These are phyloP conservation scores for Aselliscus stoliczkanus DNA, from an alignment of 2,797 vertebrate genomes.

Conservation along the genomic window DNA sequence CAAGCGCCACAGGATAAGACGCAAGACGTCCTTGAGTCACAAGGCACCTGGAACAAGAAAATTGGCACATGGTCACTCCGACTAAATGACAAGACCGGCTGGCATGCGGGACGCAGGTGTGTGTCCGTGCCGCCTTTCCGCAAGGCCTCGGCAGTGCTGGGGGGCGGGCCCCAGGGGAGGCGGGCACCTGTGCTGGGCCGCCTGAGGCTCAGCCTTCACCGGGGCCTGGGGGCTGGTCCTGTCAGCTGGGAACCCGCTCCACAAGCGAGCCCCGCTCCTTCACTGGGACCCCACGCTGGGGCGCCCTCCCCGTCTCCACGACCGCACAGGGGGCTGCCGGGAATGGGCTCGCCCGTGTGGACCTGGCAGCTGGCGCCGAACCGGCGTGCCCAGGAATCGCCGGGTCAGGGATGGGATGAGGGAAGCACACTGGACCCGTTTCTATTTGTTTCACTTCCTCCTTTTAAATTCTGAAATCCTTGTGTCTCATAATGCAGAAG, in stretches of 20 bases:
- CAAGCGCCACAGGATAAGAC: neutral
- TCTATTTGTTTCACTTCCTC: neutral
- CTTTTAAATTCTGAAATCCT: neutral
- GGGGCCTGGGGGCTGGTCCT: neutral
- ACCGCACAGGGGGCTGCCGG: too few species aligned
- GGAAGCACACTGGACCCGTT: neutral
- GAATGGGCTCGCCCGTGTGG: neutral
- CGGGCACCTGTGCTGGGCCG: neutral
- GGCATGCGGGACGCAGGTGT: rapidly evolving
- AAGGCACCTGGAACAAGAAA: neutral
- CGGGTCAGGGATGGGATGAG: neutral
- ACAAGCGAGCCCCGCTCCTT: neutral
- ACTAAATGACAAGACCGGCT: rapidly evolving
- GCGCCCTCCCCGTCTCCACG: too few species aligned
- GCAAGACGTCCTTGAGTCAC: too few species aligned
- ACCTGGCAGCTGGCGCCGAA: neutral
- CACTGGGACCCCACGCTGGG: neutral
- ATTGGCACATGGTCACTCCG: rapidly evolving
- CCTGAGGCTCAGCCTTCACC: neutral
- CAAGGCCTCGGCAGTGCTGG: neutral
- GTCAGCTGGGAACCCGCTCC: neutral
- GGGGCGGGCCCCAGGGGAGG: neutral
- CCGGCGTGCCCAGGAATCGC: neutral
- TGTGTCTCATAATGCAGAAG: neutral
- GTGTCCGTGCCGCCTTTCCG: neutral